Evolutionary conservation across 2,888 invertebrate species (phyloP).

Genomic region (Serrognathus titanus): DNA sequence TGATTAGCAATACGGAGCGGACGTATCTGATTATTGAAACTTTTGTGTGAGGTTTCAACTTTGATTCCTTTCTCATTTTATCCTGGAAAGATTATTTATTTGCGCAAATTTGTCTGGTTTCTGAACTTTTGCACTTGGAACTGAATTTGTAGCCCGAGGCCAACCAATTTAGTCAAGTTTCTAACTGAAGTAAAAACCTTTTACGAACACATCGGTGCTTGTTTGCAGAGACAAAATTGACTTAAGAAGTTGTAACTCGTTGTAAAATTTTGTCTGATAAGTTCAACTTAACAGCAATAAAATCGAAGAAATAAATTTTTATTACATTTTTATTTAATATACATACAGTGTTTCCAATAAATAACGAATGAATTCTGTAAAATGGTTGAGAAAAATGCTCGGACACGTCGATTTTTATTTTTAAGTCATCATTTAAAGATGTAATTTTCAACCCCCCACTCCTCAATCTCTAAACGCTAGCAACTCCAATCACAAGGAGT

Average conservation of each 20-base stretch:
- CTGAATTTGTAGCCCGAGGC: conserved; percentile 26
- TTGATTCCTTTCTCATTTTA: conserved; percentile 25
- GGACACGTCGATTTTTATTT: too few species aligned
- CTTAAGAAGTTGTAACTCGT: not conserved
- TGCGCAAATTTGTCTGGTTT: conserved; percentile 30
- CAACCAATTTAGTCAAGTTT: conserved; percentile 20
- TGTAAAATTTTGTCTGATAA: too few species aligned
- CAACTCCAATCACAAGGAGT: too few species aligned
- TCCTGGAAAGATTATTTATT: conserved; percentile 30
- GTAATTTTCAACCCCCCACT: too few species aligned
- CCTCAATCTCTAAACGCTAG: too few species aligned
- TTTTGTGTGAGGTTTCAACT: conserved; percentile 24
- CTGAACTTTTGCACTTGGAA: conserved; percentile 29
- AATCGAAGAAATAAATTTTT: not conserved
- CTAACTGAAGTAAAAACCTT: conserved; percentile 7
- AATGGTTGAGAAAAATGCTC: too few species aligned
- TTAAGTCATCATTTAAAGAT: too few species aligned
- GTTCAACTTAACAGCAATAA: not conserved
- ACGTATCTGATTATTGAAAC: conserved; percentile 24
- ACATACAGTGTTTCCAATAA: too few species aligned
- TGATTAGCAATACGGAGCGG: conserved; percentile 22
- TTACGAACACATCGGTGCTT: not conserved
- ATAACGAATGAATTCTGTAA: too few species aligned
- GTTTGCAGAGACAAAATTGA: not conserved
- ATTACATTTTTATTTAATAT: not conserved